phyloP scores from a whole-genome alignment of 2,797 vertebrate genomes.

The Tachyglossus aculeatus region DNA sequence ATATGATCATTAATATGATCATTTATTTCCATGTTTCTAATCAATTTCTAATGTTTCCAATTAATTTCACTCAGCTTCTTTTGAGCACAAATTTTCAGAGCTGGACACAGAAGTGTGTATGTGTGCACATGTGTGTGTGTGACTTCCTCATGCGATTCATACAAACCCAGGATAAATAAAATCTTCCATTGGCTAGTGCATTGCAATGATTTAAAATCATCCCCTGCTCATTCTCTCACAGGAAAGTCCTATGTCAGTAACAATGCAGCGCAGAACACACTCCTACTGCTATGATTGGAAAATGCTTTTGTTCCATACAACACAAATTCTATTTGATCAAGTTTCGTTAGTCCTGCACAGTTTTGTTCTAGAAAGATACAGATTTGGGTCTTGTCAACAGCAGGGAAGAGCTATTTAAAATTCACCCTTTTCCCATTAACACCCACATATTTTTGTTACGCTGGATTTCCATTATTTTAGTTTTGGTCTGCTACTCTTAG shows the following conservation, averaged over 20 bases:
- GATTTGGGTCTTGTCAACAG: background rate
- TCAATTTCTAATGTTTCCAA: background rate
- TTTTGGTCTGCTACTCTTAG: background rate
- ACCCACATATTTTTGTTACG: background rate
- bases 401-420: background rate
- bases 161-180: constrained; percentile 17
- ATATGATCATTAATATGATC: too few relatives aligned
- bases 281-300: background rate
- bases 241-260: background rate
- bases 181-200: background rate
- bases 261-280: background rate
- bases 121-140: background rate
- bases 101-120: background rate
- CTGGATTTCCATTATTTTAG: background rate
- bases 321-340: background rate
- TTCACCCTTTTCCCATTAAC: background rate
- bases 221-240: background rate
- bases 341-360: background rate
- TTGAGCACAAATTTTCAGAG: background rate
- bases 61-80: background rate
- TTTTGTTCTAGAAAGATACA: background rate
- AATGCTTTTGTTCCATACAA: background rate
- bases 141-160: background rate
- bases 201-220: background rate
- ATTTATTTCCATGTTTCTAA: background rate